A percentile compares a stretch with the other conserved stretches of the same genome.
These are phyloP conservation scores for Ephydatia muelleri DNA, from an alignment of 37 sponge, comb jelly and placozoan species.

Conservation along the genomic window DNA sequence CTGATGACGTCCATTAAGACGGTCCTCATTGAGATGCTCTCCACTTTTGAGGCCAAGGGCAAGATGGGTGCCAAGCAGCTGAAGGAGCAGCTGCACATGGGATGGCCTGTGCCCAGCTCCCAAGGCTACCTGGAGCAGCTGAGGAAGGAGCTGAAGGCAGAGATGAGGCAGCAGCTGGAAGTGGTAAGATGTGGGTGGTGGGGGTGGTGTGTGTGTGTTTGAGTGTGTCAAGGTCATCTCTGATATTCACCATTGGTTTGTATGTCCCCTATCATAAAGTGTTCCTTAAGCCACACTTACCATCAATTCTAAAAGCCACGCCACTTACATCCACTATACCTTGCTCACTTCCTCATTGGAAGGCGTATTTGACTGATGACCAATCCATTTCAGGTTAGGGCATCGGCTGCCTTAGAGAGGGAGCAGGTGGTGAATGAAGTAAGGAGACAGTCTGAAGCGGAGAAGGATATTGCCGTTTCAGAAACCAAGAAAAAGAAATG, in stretches of 20 bases:
- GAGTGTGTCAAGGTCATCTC: too few species aligned
- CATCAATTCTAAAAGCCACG: too few species aligned
- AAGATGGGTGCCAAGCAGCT: conserved; percentile 66
- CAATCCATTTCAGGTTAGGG: conserved; percentile 51
- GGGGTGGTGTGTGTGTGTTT: background rate
- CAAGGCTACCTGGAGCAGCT: conserved; percentile 48
- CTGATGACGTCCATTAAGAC: conserved; percentile 71
- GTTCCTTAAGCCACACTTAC: too few species aligned
- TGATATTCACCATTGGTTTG: too few species aligned
- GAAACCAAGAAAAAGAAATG: conserved; percentile 95
- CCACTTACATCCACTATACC: too few species aligned
- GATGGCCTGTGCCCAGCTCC: conserved; percentile 73
- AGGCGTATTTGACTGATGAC: too few species aligned
- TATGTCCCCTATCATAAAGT: too few species aligned
- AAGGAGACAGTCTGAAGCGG: conserved; percentile 65
- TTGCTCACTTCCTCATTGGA: too few species aligned
- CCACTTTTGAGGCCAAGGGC: conserved; percentile 68
- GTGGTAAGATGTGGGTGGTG: conserved; percentile 31
- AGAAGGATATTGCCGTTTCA: conserved; percentile 71
- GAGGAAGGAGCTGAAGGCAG: conserved; percentile 41
- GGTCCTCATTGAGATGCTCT: conserved; percentile 73
- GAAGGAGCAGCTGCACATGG: conserved; percentile 63
- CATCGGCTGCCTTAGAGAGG: conserved; percentile 58
- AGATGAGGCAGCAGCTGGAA: conserved; percentile 68
- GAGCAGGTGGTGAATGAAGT: conserved; percentile 67